phyloP scores from a whole-genome alignment of 2,113 vertebrate genomes.

The Salvelinus namaycush region DNA sequence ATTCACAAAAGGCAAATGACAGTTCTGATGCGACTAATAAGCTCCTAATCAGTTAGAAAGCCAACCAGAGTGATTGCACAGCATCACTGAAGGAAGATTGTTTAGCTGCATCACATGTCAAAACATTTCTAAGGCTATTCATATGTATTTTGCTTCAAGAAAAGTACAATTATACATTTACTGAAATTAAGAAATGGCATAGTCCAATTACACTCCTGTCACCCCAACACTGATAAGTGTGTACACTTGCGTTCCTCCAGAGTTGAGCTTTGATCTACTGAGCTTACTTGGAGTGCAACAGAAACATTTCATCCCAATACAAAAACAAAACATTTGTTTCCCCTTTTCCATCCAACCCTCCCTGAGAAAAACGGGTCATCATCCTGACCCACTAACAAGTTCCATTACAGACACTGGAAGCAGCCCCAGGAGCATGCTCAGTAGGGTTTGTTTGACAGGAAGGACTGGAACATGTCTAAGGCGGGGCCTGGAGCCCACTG shows the following conservation, averaged over 20 bases:
- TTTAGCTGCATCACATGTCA: neutral
- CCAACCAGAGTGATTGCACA: too few relatives aligned
- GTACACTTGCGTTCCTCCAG: too few relatives aligned
- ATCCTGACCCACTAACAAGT: constrained; percentile 7
- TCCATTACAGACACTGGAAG: neutral
- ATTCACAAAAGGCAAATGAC: neutral
- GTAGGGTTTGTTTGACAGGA: constrained; percentile 63
- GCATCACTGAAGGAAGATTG: neutral
- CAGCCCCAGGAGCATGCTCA: constrained; percentile 37
- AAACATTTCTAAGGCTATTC: neutral
- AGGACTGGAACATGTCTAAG: constrained; percentile 75
- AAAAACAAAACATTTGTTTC: neutral
- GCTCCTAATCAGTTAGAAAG: too few relatives aligned
- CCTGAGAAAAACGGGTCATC: constrained; percentile 42
- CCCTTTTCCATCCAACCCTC: constrained; percentile 2
- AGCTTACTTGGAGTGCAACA: neutral
- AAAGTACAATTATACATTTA: neutral
- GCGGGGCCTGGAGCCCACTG: constrained; percentile 79
- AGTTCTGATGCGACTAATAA: neutral
- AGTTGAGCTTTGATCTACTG: neutral
- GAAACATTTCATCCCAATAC: neutral
- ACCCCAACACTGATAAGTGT: neutral
- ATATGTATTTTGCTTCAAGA: neutral
- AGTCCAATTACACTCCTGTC: too few relatives aligned
- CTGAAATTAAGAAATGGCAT: neutral